These are phyloP conservation scores for Drosophila lini DNA, from an alignment of 1,140 invertebrate genomes.

Conservation along the genomic window DNA sequence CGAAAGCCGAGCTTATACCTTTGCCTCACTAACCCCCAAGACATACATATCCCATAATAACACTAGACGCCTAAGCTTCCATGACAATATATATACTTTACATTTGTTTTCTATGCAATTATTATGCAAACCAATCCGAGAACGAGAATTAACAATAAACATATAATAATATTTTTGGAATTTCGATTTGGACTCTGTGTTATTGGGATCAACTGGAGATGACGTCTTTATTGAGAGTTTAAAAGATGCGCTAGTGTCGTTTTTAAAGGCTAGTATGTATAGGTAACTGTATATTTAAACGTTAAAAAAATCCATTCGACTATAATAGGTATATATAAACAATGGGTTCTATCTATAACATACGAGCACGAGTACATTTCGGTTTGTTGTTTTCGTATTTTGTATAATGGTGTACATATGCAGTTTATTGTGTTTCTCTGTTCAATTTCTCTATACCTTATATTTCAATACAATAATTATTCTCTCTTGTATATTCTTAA, in stretches of 20 bases:
- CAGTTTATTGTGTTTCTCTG: slow-evolving; percentile 48
- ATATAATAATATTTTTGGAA: slow-evolving; percentile 27
- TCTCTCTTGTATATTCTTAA: slow-evolving; percentile 49
- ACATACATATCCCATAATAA: slow-evolving; percentile 53
- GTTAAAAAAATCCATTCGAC: slow-evolving; percentile 72
- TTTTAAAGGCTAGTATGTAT: slow-evolving; percentile 73
- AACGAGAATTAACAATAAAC: slow-evolving; percentile 43
- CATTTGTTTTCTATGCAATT: slow-evolving; percentile 54
- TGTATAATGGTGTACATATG: slow-evolving; percentile 59
- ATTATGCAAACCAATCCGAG: slow-evolving; percentile 43
- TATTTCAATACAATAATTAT: slow-evolving; percentile 62
- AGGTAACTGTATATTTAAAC: slow-evolving; percentile 79
- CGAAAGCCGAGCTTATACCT: slow-evolving; percentile 33
- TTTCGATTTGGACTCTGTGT: background rate
- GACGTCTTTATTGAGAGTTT: slow-evolving; percentile 77
- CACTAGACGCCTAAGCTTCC: slow-evolving; percentile 53
- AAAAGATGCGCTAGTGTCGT: slow-evolving; percentile 78
- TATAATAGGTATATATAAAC: slow-evolving; percentile 67
- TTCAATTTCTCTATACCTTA: slow-evolving; percentile 54
- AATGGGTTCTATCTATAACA: slow-evolving; percentile 78
- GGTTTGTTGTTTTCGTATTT: slow-evolving; percentile 28
- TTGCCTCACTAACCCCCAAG: slow-evolving; percentile 44
- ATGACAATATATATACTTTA: slow-evolving; percentile 65
- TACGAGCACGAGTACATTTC: slow-evolving; percentile 39
- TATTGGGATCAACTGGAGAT: slow-evolving; percentile 69